These are phyloP conservation scores for Stegana nigrithorax DNA, from an alignment of 2,888 invertebrate species.

Conservation along the genomic window DNA sequence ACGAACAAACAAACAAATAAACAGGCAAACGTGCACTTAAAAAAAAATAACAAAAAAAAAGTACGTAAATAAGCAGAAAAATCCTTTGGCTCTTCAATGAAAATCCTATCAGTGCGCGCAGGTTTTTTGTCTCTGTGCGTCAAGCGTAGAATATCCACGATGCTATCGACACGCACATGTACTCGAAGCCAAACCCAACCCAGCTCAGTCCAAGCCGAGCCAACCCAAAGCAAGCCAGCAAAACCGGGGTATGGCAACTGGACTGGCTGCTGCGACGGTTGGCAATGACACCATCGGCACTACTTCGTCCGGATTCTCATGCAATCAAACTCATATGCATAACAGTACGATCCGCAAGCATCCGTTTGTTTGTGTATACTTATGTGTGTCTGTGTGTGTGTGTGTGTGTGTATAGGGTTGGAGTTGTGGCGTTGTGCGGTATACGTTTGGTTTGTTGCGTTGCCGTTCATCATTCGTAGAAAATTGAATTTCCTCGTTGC, in stretches of 20 bases:
- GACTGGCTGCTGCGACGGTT: not conserved
- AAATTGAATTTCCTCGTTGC: conserved; percentile 45
- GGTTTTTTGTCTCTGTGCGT: conserved; percentile 32
- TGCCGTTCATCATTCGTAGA: conserved; percentile 24
- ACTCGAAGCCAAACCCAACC: no score
- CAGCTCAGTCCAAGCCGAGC: not conserved
- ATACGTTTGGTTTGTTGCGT: no score
- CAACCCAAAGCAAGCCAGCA: not conserved
- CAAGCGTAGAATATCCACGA: conserved; percentile 30
- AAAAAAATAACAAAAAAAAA: not conserved
- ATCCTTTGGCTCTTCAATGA: conserved; percentile 31
- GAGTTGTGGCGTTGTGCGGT: conserved; percentile 4
- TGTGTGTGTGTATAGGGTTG: not conserved
- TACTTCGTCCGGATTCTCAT: no score
- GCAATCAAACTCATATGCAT: conserved; percentile 7
- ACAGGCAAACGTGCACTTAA: conserved; percentile 18
- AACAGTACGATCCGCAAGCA: not conserved
- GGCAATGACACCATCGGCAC: conserved; percentile 13
- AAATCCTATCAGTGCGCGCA: conserved; percentile 49
- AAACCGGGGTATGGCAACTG: not conserved
- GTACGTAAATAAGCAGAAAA: not conserved
- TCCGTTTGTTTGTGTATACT: not conserved
- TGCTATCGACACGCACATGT: conserved; percentile 29
- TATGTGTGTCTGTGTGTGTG: not conserved
- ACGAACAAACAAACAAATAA: conserved; percentile 23